Evolutionary conservation across 2,113 vertebrate genomes (phyloP).

Genomic region (Hypomesus transpacificus): DNA sequence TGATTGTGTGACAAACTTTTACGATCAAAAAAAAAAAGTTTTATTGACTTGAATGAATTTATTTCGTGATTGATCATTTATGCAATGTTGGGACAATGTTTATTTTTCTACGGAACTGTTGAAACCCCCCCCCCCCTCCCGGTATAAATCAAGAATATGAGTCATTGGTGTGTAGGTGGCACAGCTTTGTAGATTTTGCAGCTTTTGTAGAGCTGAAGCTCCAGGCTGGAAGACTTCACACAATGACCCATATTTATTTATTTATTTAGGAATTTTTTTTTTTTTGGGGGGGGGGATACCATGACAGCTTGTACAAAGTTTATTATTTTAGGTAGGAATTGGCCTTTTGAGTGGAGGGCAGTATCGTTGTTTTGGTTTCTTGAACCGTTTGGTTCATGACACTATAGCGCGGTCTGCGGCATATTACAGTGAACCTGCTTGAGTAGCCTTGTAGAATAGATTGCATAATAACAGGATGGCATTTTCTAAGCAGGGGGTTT

Average conservation of each 20-base stretch:
- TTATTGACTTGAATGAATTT: conserved; percentile 73
- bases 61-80: conserved; percentile 74
- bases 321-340: conserved; percentile 48
- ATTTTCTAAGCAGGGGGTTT: conserved; percentile 6
- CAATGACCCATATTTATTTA: conserved; percentile 63
- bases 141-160: conserved; percentile 61
- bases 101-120: conserved; percentile 77
- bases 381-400: conserved; percentile 1
- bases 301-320: conserved; percentile 64
- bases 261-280: conserved; percentile 72
- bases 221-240: conserved; percentile 57
- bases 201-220: too few species aligned
- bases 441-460: conserved; percentile 16
- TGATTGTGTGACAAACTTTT: conserved; percentile 66
- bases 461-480: conserved; percentile 13
- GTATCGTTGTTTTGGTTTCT: conserved; percentile 41
- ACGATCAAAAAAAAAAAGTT: conserved; percentile 37
- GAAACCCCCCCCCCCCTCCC: conserved; percentile 50
- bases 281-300: conserved; percentile 52
- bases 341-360: conserved; percentile 47
- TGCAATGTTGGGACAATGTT: conserved; percentile 77
- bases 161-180: conserved; percentile 46
- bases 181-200: too few species aligned
- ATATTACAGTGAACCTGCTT: conserved; percentile 12
- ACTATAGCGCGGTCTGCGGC: background rate